Conservation (phyloP, 2,888 invertebrate species). For the Cataglyphis altisquamis region DNA sequence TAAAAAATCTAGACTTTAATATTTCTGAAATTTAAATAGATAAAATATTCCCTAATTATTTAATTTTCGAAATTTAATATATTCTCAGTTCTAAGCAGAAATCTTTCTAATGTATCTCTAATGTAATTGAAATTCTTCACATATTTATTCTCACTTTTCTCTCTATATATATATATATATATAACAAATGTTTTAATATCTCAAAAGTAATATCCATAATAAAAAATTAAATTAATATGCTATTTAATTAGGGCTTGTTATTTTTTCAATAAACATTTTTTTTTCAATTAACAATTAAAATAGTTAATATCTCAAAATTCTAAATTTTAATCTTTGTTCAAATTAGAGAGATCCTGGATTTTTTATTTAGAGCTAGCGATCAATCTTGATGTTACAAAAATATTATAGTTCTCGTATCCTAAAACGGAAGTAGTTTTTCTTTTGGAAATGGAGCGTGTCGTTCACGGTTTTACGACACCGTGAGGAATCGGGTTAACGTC, state of each 20-base stretch:
- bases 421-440: conserved; percentile 52
- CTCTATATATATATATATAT: background rate
- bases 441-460: conserved; percentile 52
- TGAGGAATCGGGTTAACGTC: conserved; percentile 60
- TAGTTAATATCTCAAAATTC: background rate
- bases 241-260: background rate
- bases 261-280: background rate
- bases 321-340: background rate
- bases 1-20: background rate
- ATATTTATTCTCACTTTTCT: background rate
- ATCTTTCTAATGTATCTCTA: background rate
- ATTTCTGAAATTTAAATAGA: background rate
- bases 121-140: background rate
- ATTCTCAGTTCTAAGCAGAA: background rate
- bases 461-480: conserved; percentile 58
- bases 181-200: background rate
- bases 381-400: conserved; percentile 33
- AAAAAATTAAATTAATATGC: background rate
- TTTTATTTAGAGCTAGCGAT: conserved; percentile 17
- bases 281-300: background rate
- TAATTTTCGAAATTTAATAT: background rate
- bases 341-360: background rate
- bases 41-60: background rate
- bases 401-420: conserved; percentile 47
- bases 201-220: background rate